Conservation (phyloP, 1,140 invertebrate genomes). For the Drosophila ercepeae region DNA sequence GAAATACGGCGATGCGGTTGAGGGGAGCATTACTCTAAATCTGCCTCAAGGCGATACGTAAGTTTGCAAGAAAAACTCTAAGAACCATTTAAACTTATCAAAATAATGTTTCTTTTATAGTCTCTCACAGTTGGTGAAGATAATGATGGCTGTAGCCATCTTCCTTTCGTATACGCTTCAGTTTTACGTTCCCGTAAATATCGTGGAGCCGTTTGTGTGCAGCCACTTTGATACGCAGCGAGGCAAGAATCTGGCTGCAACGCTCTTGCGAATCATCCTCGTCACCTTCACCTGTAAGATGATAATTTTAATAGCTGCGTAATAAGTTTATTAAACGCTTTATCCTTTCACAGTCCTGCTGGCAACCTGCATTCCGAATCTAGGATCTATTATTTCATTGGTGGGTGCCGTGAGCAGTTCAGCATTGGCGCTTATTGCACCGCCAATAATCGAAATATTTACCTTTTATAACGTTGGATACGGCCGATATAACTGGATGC, state of each 20-base stretch:
- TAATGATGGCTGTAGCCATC: conserved; percentile 93
- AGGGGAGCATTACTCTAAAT: conserved; percentile 94
- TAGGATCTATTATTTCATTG: conserved; percentile 95
- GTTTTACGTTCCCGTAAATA: conserved; percentile 96
- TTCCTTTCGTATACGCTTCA: conserved; percentile 95
- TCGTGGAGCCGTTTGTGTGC: conserved; percentile 91
- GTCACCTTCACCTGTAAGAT: conserved; percentile 92
- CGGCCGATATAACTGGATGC: conserved; percentile 86
- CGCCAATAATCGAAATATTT: conserved; percentile 95
- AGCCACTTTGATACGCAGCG: conserved; percentile 86
- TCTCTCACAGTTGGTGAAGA: conserved; percentile 90
- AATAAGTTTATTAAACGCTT: background rate
- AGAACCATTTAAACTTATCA: background rate
- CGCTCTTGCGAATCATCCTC: conserved; percentile 87
- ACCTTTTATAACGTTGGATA: conserved; percentile 89
- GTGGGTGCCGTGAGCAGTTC: conserved; percentile 96
- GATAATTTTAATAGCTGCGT: background rate
- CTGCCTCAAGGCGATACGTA: conserved; percentile 89
- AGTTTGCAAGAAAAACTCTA: conserved; percentile 79
- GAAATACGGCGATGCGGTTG: conserved; percentile 91
- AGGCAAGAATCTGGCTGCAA: conserved; percentile 87
- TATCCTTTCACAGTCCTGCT: conserved; percentile 88
- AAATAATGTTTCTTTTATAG: conserved; percentile 84
- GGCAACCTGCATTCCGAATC: conserved; percentile 92
- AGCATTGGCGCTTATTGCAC: conserved; percentile 94